Percentiles rank a stretch among this genome's conserved stretches.
Evolutionary conservation across 30 jellyfish, hydroid and myxozoan genomes (phyloP).

Genomic region (Haliclystus octoradiatus): DNA sequence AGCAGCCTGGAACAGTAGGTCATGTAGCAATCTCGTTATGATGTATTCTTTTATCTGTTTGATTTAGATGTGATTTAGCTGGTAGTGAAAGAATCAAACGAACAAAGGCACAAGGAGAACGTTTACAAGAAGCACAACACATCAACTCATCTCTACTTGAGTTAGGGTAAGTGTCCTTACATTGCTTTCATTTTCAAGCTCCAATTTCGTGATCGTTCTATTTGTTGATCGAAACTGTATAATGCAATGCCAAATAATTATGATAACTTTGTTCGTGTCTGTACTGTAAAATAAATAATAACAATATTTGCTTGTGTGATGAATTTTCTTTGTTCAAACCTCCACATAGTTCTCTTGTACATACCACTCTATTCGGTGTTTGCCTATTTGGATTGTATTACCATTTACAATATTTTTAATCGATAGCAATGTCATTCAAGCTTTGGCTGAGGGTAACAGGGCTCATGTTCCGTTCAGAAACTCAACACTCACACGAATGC

Average conservation of each 20-base stretch:
- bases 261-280: too few relatives aligned
- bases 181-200: not conserved
- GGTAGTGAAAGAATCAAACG: constrained; percentile 88
- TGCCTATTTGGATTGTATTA: too few relatives aligned
- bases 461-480: constrained; percentile 92
- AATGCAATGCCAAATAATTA: too few relatives aligned
- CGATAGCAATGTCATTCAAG: constrained; percentile 86
- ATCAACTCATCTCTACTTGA: constrained; percentile 79
- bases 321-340: too few relatives aligned
- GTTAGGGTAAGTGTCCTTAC: constrained; percentile 53
- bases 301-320: too few relatives aligned
- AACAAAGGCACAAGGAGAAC: constrained; percentile 84
- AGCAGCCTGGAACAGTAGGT: too few relatives aligned
- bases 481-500: constrained; percentile 83
- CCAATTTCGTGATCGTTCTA: too few relatives aligned
- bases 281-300: too few relatives aligned
- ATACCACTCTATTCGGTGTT: too few relatives aligned
- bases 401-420: too few relatives aligned
- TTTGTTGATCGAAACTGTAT: too few relatives aligned
- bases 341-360: too few relatives aligned
- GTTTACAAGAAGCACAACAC: constrained; percentile 88
- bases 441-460: constrained; percentile 93
- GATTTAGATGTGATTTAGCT: constrained; percentile 77
- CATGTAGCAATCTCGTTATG: not conserved
- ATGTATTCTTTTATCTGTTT: not conserved